Conservation (phyloP, 2,888 invertebrate species). For the Plagiodera versicolora region DNA sequence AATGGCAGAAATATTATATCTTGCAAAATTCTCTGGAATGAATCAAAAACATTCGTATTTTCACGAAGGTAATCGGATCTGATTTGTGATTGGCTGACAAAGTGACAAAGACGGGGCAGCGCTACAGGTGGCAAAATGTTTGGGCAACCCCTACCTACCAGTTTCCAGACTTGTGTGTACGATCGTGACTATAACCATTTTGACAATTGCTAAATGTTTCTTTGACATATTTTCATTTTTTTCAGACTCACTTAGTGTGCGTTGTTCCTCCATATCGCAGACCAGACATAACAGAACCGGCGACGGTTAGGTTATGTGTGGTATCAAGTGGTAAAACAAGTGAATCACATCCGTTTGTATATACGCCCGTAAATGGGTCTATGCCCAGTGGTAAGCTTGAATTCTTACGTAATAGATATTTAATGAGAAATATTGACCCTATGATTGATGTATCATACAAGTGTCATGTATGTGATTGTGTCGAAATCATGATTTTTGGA, state of each 20-base stretch:
- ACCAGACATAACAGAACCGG: constrained; percentile 69
- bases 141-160: too few relatives aligned
- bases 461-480: not conserved
- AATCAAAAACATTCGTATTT: too few relatives aligned
- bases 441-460: constrained; percentile 5
- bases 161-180: too few relatives aligned
- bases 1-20: too few relatives aligned
- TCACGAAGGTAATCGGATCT: too few relatives aligned
- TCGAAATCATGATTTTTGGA: too few relatives aligned
- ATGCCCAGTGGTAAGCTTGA: constrained; percentile 53
- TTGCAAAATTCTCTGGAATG: too few relatives aligned
- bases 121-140: too few relatives aligned
- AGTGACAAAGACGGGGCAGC: too few relatives aligned
- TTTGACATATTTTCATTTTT: constrained; percentile 24
- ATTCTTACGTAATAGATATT: constrained; percentile 40
- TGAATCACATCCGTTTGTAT: constrained; percentile 82
- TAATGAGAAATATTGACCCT: not conserved
- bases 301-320: constrained; percentile 75
- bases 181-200: too few relatives aligned
- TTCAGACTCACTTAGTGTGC: constrained; percentile 84
- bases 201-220: too few relatives aligned
- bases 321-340: constrained; percentile 84
- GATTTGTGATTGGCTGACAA: too few relatives aligned
- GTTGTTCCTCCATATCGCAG: constrained; percentile 78
- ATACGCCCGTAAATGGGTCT: constrained; percentile 64